These are phyloP conservation scores for Rugalucina vietnamica DNA, from an alignment of 2,888 invertebrate genomes.

Conservation along the genomic window DNA sequence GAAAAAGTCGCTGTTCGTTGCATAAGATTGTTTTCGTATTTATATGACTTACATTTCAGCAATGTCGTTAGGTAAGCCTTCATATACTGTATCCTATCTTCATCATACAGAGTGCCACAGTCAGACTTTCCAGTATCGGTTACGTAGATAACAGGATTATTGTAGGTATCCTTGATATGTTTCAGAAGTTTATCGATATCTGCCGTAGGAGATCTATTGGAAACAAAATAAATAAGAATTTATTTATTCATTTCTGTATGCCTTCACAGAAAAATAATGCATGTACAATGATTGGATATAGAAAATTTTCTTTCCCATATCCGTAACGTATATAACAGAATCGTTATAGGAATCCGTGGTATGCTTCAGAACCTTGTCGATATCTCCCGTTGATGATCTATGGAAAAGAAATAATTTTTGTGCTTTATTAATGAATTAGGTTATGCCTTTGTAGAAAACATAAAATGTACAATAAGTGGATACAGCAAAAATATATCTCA, in stretches of 20 bases:
- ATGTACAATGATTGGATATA: no score
- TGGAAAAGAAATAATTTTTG: background rate
- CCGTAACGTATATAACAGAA: constrained; percentile 73
- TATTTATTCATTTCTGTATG: no score
- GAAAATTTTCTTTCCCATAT: constrained; percentile 79
- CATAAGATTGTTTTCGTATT: no score
- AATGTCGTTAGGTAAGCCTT: constrained; percentile 66
- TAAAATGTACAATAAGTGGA: no score
- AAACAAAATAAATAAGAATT: background rate
- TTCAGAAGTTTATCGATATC: constrained; percentile 69
- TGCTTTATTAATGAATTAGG: no score
- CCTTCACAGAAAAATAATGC: no score
- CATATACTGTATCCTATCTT: constrained; percentile 74
- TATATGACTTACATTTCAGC: background rate
- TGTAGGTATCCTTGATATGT: constrained; percentile 70
- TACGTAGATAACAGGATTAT: constrained; percentile 68
- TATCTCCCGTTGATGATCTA: constrained; percentile 47
- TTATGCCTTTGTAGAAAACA: no score
- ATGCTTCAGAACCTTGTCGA: constrained; percentile 69
- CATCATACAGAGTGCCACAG: constrained; percentile 76
- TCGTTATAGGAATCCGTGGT: constrained; percentile 69
- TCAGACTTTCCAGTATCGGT: constrained; percentile 78
- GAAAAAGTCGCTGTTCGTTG: background rate
- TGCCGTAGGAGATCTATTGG: constrained; percentile 12
- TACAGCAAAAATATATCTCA: no score